A percentile compares a stretch with the other conserved stretches of the same genome.
Conservation (phyloP, 2,113 vertebrate genomes). For the Sphaerodactylus townsendi region DNA sequence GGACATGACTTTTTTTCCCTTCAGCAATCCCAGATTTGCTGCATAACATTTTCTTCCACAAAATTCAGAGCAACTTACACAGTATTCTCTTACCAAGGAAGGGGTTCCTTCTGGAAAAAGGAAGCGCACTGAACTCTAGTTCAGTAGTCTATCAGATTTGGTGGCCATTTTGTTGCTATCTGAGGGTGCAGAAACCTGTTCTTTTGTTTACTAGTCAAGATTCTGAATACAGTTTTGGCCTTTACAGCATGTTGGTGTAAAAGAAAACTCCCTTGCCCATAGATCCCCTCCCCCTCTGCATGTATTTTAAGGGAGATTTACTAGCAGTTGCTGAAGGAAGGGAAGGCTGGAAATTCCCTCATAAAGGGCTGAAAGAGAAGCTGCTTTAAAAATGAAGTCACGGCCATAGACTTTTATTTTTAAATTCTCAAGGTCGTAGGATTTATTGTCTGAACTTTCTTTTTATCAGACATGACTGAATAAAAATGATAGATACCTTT, state of each 20-base stretch:
- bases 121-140: not conserved
- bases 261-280: not conserved
- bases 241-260: not conserved
- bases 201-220: not conserved
- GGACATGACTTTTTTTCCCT: too few relatives aligned
- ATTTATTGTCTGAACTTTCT: slow-evolving; percentile 68
- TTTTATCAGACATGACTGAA: slow-evolving; percentile 68
- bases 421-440: slow-evolving; percentile 69
- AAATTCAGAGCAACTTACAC: not conserved
- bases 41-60: not conserved
- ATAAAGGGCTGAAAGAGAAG: slow-evolving; percentile 28
- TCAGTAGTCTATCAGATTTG: not conserved
- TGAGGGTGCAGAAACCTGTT: not conserved
- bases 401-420: slow-evolving; percentile 41
- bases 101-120: not conserved
- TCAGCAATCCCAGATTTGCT: too few relatives aligned
- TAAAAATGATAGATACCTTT: slow-evolving; percentile 72
- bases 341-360: slow-evolving; percentile 18
- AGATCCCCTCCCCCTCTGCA: not conserved
- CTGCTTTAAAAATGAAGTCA: slow-evolving; percentile 35
- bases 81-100: not conserved
- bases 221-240: not conserved
- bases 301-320: not conserved
- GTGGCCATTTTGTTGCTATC: not conserved
- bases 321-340: not conserved